Evolutionary conservation across 2,797 vertebrate genomes (phyloP), one percentile per base, ranked within the genome.

Genomic region (Acanthopagrus latus): DNA sequence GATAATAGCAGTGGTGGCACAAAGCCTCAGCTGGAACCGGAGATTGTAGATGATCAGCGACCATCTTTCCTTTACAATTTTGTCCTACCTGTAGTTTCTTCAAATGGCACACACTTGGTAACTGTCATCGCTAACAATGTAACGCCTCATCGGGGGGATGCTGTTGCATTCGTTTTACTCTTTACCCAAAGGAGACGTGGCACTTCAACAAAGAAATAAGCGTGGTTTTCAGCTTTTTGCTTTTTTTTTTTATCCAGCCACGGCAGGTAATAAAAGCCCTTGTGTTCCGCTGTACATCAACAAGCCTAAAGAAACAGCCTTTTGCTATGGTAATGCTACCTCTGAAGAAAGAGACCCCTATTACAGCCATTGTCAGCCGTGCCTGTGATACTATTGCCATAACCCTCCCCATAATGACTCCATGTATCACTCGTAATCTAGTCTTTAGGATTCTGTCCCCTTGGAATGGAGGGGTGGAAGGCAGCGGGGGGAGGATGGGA

Each of bases 371-470:
- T 91, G 91, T 92, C 91, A 93, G 78, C 88, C 27, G 69, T 81
- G 91, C 83, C 83, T 86, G 91, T 88, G 90, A 94, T 93, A 88
- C 88, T 81, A 83, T 89, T 91, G 91, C 92, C 92, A 93, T 92
- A 93, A 91, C 91, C 90, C 89, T 90, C 77, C 78, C 83, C 71
- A 87, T 94, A 94, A 94, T 94, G 93, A 90, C 92, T 93, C 91
- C 88, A 92, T 94, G 93, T 93, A 93, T 94, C 94, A 94, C 90
- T 77, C 85, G 93, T 94, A 94, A 94, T 95, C 93, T 94, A 92
- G 93, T 95, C 93, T 93, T 95, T 94, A 94, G 92, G 91, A 91
- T 91, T 85, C 84, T 91, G 92, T 92, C 91, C 92, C 90, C 57
- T 85, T 81, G 89, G 90, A 92, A 90, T 76, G 73, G 82, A 80